These are phyloP conservation scores for Portevinia maculata DNA, from an alignment of 2,888 invertebrate species.

Conservation along the genomic window DNA sequence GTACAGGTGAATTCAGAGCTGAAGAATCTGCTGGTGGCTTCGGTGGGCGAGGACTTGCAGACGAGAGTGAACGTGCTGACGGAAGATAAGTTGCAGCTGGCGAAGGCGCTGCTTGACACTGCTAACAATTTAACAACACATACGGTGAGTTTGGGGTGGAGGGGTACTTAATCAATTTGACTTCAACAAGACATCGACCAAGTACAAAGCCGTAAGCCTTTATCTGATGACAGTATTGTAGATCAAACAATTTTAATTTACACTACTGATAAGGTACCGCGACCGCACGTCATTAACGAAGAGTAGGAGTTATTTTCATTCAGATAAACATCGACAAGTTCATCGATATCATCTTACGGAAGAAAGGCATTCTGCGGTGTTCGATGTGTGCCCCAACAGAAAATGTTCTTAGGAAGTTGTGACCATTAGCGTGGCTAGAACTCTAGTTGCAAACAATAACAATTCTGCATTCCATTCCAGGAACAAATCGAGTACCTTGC, in stretches of 20 bases:
- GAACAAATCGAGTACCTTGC: slow-evolving; percentile 97
- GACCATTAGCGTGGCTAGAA: not conserved
- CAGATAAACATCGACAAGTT: slow-evolving; percentile 5
- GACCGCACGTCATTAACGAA: not conserved
- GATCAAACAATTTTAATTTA: not conserved
- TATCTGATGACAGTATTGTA: not conserved
- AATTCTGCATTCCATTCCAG: slow-evolving; percentile 76
- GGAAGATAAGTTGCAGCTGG: slow-evolving; percentile 95
- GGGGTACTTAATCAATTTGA: too few relatives aligned
- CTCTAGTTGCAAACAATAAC: not conserved
- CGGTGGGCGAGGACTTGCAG: slow-evolving; percentile 97
- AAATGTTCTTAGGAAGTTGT: not conserved
- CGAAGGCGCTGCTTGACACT: slow-evolving; percentile 92
- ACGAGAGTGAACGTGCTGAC: slow-evolving; percentile 94
- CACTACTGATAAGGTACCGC: slow-evolving; percentile 1
- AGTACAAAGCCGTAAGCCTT: too few relatives aligned
- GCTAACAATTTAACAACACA: slow-evolving; percentile 93
- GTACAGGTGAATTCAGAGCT: slow-evolving; percentile 95
- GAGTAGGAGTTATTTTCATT: slow-evolving; percentile 3
- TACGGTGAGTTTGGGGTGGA: slow-evolving; percentile 84
- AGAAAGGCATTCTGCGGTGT: not conserved
- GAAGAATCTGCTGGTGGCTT: slow-evolving; percentile 95
- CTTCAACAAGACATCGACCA: too few relatives aligned
- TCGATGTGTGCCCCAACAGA: not conserved
- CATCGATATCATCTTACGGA: not conserved